A percentile compares a stretch with the other conserved stretches of the same genome.
phyloP scores from a whole-genome alignment of 2,113 vertebrate genomes.

The Thamnaconus septentrionalis region DNA sequence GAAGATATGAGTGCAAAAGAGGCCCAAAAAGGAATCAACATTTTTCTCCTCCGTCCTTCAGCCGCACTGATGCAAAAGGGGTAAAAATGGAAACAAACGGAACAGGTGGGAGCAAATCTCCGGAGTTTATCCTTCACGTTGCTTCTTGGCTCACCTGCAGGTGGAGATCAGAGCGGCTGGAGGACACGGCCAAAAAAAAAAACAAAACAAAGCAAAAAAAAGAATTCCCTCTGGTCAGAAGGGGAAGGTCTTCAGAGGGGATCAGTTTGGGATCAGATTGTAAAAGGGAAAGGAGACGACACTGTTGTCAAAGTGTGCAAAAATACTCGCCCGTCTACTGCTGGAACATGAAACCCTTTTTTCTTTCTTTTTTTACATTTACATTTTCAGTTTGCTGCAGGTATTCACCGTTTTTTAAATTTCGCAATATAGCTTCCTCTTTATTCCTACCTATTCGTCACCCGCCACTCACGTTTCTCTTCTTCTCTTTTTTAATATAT shows the following conservation, averaged over 20 bases:
- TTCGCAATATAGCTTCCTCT: conserved; percentile 68
- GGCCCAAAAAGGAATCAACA: no score
- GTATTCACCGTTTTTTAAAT: conserved; percentile 46
- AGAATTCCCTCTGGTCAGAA: no score
- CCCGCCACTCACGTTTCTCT: conserved; percentile 52
- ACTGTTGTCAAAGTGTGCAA: conserved; percentile 67
- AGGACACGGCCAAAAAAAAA: conserved; percentile 4
- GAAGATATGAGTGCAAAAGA: conserved; percentile 2
- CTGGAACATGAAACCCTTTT: conserved; percentile 65
- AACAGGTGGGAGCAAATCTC: conserved; percentile 62
- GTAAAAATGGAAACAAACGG: background rate
- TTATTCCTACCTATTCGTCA: conserved; percentile 60
- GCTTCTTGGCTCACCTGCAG: conserved; percentile 30
- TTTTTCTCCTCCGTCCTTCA: conserved; percentile 27
- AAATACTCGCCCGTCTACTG: conserved; percentile 74
- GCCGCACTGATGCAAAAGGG: conserved; percentile 32
- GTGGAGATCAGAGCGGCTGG: conserved; percentile 40
- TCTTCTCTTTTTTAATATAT: conserved; percentile 74
- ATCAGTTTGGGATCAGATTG: conserved; percentile 30
- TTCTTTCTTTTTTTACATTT: conserved; percentile 6
- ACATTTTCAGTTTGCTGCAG: conserved; percentile 43
- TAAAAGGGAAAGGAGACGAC: conserved; percentile 32
- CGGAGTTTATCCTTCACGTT: conserved; percentile 69
- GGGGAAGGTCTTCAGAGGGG: background rate
- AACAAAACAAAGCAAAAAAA: no score